These are phyloP conservation scores for Epinephelus moara DNA, from an alignment of 2,113 vertebrate species.

Conservation along the genomic window DNA sequence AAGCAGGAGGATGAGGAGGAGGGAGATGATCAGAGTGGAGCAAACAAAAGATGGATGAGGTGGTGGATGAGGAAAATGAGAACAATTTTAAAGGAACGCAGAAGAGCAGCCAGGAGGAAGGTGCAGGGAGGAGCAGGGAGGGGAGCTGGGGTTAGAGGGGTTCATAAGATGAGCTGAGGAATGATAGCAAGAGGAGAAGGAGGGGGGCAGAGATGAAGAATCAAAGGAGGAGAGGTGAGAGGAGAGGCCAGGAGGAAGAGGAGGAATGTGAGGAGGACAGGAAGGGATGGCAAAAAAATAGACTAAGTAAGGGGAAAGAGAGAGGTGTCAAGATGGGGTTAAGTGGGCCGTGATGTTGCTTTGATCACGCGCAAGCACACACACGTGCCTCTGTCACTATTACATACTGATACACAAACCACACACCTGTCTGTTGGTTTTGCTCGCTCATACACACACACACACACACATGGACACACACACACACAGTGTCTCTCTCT, in stretches of 20 bases:
- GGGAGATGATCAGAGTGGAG: conserved; percentile 1
- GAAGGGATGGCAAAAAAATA: conserved; percentile 39
- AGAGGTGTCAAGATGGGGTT: conserved; percentile 77
- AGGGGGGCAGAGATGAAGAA: background rate
- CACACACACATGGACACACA: background rate
- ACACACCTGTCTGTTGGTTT: conserved; percentile 42
- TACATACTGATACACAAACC: conserved; percentile 53
- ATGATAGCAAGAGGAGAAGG: background rate
- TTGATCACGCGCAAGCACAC: conserved; percentile 20
- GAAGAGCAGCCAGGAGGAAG: background rate
- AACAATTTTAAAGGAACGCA: background rate
- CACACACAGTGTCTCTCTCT: conserved; percentile 31
- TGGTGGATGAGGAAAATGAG: background rate
- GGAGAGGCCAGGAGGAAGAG: conserved; percentile 18
- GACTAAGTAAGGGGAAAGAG: conserved; percentile 25
- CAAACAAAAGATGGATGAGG: background rate
- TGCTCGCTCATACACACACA: conserved; percentile 11
- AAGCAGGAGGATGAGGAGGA: background rate
- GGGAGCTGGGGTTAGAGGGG: background rate
- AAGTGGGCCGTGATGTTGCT: conserved; percentile 72
- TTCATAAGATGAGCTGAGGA: background rate
- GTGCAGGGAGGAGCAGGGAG: background rate
- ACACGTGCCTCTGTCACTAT: conserved; percentile 33
- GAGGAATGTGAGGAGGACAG: conserved; percentile 15
- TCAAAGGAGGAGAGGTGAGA: background rate